Evolutionary conservation across 2,888 invertebrate genomes (phyloP), one percentile per base, ranked within the genome.

Genomic region (Catocala fraxini): DNA sequence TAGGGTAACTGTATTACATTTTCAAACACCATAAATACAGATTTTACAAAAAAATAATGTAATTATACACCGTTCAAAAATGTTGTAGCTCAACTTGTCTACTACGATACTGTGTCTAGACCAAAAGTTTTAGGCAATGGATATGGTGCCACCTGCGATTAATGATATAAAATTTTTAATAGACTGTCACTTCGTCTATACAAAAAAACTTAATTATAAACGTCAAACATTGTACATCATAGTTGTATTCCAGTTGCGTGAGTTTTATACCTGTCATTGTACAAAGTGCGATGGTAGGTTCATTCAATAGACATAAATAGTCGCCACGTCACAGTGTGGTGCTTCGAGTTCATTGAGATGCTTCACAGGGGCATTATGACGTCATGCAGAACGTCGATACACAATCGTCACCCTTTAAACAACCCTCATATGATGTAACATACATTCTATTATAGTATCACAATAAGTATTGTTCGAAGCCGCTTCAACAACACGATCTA

Each of bases 381-480:
- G 56, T 71, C 59, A 71, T 47, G 11, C 6, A 11, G 45, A n/a
- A 33, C 25, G 10, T 12, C n/a, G 35, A 45, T 33, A 35, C 34
- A 59, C 25, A 63, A 56, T 61, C 15, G 58, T 51, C 47, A 68
- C 63, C 65, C 68, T 56, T 15, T 6, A 63, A 51, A 25, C 56
- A 63, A 65, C 57, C 75, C 58, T 43, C 49, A 12, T 65, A 42
- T 70, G 68, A 71, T 68, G 75, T 69, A 68, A 68, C 56, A 59
- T 35, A 56, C 45, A 56, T 59, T 62, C 57, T 54, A 67, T 65
- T 54, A 67, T 65, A 73, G 71, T 80, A 70, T 75, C 77, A 77
- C 70, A 79, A 73, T 73, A 70, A 58, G 52, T 58, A 73, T 74
- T 79, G 76, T 78, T 64, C 64, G 59, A 59, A 56, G 57, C 58